Evolutionary conservation across 1,140 invertebrate genomes (phyloP), one percentile per base, ranked within the genome.

Genomic region (Aphidius gifuensis): DNA sequence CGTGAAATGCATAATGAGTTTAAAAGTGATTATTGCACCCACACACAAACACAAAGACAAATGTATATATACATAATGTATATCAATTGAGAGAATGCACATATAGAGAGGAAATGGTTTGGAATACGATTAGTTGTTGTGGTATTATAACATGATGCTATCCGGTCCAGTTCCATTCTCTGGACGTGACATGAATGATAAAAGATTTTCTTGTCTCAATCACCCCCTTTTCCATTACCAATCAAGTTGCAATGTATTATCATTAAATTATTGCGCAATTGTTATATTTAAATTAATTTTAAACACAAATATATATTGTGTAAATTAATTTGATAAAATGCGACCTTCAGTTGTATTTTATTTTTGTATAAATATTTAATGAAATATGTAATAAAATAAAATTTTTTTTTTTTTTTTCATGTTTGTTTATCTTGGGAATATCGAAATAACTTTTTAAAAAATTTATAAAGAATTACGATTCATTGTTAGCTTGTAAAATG

Each of bases 121-220:
- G 60, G 60, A 61, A 61, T 61, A 61, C 43, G 39, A 61, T 56
- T 62, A 62, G 46, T 49, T 45, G 21, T 44, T 32, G 9, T 55
- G 53, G 60, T 53, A 62, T 57, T 50, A 16, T 16, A 16, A 62
- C 60, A 57, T 62, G 51, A 47, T 9, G 39, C 54, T 50, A 62
- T 62, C 60, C 60, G 54, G 60, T 62, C 60, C 60, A 62, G 60
- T 62, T 62, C 6, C 60, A 57, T 62, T 62, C 60, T 62, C 39
- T 62, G 11, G 54, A 62, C 54, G 53, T 57, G 60, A 62, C 54
- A 38, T 55, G 60, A 44, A 46, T 62, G 45, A 62, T 62, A 62
- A 62, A 62, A 16, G 6, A 16, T 32, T 7, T 38, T 9, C 23
- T 16, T 16, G 16, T 38, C 53, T 43, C 5, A 21, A 1, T 53